Base-by-base conservation (phyloP, 2,888 invertebrate species). In the Pseudolycoriella hygida region DNA sequence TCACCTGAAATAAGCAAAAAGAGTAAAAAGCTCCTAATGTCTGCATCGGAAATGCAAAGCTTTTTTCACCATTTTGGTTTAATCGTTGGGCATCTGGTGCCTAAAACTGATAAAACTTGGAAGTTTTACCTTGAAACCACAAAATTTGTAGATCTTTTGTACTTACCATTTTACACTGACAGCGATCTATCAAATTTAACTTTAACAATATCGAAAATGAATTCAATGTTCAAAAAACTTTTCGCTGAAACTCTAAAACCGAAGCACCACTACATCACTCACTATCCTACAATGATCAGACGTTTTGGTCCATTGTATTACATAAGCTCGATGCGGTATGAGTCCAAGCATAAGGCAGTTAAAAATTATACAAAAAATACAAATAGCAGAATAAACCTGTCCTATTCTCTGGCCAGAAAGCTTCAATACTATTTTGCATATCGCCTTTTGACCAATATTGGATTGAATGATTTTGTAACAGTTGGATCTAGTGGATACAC, bases 31-130 rank as follows among this genome's bases (percentile, higher is more conserved):
- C 19, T 46, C 12, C 43, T 43, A 38, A 46, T 43, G 46, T 37
- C 43, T 18, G 46, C 46, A 11, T 43, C 19, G n/a, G 43, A 46
- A 38, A 46, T 46, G 46, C 43, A 32, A 37, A 3, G 4, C 25
- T 46, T 46, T 30, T 8, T 39, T 5, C 39, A 39, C 17, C 17
- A 15, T 17, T 39, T 17, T 39, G 3, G 15, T 5, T 39, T 39
- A 17, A 39, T 39, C 6, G 6, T 39, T 17, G 39, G 39, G 17
- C 43, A 43, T 18, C 12, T 46, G 17, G 8, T 46, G 11, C 46
- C 46, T 14, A 25, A 25, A 8, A 34, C 25, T 34, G 12, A 43
- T 40, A 43, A 43, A 38, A 43, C 43, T 20, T 46, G 42, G 31
- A 2, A 15, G 31, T 42, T 42, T 31, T 39, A 5, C 6, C 17